These are phyloP conservation scores for Drosophila hamatofila DNA, from an alignment of 2,888 invertebrate genomes.

Conservation along the genomic window DNA sequence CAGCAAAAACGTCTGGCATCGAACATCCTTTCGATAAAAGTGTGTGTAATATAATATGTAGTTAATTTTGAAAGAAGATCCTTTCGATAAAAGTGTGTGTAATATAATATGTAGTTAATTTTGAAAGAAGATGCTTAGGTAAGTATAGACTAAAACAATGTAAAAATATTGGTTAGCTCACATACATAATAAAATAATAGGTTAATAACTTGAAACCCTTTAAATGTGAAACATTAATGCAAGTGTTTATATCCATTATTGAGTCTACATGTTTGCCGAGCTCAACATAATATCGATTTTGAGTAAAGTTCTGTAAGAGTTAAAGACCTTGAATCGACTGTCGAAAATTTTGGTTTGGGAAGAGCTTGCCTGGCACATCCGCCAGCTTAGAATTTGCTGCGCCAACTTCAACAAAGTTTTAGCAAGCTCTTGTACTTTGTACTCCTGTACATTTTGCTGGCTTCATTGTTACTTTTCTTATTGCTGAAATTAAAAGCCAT, in stretches of 20 bases:
- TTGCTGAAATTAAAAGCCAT: slow-evolving; percentile 60
- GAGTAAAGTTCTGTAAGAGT: not conserved
- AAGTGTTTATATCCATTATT: not conserved
- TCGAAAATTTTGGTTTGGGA: not conserved
- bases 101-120: too few relatives aligned
- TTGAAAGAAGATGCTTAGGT: not conserved
- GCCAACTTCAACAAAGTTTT: slow-evolving; percentile 52
- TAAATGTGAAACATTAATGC: not conserved
- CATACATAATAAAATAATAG: not conserved
- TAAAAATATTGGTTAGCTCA: not conserved
- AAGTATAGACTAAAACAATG: not conserved
- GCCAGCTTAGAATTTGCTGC: not conserved
- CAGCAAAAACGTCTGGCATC: not conserved
- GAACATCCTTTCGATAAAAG: not conserved
- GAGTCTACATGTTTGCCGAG: not conserved
- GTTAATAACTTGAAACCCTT: not conserved
- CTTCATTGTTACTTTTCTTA: slow-evolving; percentile 33
- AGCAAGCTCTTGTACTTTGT: slow-evolving; percentile 39
- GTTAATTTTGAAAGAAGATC: not conserved
- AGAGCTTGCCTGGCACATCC: slow-evolving; percentile 1
- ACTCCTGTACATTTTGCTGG: slow-evolving; percentile 22
- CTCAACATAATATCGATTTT: not conserved
- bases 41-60: not conserved
- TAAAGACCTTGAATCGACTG: slow-evolving; percentile 12
- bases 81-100: not conserved